A percentile compares a stretch with the other conserved stretches of the same genome.
phyloP scores from a whole-genome alignment of 2,888 invertebrate species.

The Clusia tigrina region DNA sequence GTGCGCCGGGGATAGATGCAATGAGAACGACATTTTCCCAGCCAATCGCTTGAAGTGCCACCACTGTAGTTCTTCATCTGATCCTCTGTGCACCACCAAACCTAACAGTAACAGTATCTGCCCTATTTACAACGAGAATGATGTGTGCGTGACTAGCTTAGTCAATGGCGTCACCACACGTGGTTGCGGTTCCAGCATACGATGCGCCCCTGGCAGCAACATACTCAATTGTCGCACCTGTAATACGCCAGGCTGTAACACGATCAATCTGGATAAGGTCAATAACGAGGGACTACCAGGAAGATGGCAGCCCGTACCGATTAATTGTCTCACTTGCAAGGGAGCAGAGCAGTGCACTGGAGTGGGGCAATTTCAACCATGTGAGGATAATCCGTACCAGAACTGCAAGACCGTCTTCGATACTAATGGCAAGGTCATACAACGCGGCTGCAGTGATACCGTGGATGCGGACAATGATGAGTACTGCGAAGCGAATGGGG shows the following conservation, averaged over 20 bases:
- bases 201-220: constrained; percentile 47
- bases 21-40: constrained; percentile 50
- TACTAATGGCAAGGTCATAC: constrained; percentile 39
- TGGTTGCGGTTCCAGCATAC: constrained; percentile 51
- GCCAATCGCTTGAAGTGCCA: constrained; percentile 46
- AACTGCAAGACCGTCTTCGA: constrained; percentile 56
- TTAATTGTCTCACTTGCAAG: constrained; percentile 48
- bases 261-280: constrained; percentile 42
- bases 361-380: constrained; percentile 34
- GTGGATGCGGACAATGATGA: constrained; percentile 33
- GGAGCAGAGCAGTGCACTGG: constrained; percentile 36
- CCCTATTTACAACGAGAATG: constrained; percentile 43
- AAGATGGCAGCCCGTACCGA: constrained; percentile 53
- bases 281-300: constrained; percentile 52
- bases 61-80: constrained; percentile 50
- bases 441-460: constrained; percentile 51
- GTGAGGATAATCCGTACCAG: constrained; percentile 42
- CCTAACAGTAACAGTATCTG: constrained; percentile 50
- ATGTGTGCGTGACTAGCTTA: constrained; percentile 50
- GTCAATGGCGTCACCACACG: constrained; percentile 47
- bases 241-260: constrained; percentile 47
- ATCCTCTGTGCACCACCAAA: constrained; percentile 39
- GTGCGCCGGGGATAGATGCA: constrained; percentile 50
- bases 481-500: constrained; percentile 45
- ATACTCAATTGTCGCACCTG: constrained; percentile 49